Conservation (phyloP, 2,113 vertebrate species). For the Anthoscopus minutus region DNA sequence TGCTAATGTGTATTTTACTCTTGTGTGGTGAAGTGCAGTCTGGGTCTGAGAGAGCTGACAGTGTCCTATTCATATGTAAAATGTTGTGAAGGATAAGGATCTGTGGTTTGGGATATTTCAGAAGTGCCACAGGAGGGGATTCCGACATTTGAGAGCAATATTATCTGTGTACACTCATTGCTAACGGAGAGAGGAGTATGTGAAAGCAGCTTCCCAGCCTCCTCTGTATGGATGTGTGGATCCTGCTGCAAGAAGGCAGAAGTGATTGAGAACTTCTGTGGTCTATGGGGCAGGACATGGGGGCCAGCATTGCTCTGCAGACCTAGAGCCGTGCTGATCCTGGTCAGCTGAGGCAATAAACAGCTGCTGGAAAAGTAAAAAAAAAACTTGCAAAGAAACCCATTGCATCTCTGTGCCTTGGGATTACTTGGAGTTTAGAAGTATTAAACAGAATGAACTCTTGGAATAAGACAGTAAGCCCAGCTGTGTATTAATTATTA, state of each 20-base stretch:
- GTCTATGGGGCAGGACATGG: accelerated
- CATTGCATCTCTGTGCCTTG: not conserved
- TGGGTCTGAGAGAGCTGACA: slow-evolving; percentile 11
- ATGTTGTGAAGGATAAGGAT: slow-evolving; percentile 7
- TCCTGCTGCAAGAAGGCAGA: not conserved
- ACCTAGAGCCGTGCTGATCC: not conserved
- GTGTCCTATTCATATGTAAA: slow-evolving; percentile 47
- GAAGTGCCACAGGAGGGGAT: not conserved
- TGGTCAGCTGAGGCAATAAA: not conserved
- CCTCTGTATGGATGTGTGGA: accelerated
- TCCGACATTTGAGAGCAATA: slow-evolving; percentile 21
- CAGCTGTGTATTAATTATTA: not conserved
- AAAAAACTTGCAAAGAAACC: not conserved
- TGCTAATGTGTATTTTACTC: slow-evolving; percentile 42
- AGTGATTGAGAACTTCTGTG: not conserved
- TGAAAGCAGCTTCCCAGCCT: not conserved
- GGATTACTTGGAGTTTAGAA: slow-evolving; percentile 18
- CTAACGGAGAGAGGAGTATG: not conserved
- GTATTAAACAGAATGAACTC: slow-evolving; percentile 5
- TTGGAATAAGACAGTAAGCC: not conserved
- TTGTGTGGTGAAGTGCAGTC: not conserved
- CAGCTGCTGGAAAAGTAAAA: not conserved
- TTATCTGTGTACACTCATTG: not conserved
- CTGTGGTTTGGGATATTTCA: slow-evolving; percentile 15
- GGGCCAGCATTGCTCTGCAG: not conserved